phyloP scores from a whole-genome alignment of 2,113 vertebrate genomes.

The Sylvietta virens region DNA sequence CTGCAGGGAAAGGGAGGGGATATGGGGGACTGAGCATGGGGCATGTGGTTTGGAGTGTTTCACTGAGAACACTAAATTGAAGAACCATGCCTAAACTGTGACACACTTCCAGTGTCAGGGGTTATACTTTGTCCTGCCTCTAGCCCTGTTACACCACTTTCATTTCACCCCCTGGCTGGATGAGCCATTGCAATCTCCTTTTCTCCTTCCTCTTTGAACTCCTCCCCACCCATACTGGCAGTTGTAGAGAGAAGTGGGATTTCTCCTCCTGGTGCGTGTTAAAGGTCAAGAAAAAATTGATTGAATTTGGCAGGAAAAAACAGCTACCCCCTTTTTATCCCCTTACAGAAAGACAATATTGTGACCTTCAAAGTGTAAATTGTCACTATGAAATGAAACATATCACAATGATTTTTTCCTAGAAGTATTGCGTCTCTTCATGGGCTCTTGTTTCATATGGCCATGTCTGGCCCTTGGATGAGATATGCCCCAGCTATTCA shows the following conservation, averaged over 20 bases:
- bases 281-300: not conserved
- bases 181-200: not conserved
- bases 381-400: not conserved
- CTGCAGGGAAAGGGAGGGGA: not conserved
- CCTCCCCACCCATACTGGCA: not conserved
- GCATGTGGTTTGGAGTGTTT: not conserved
- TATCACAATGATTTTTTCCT: not conserved
- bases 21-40: not conserved
- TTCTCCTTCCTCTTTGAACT: not conserved
- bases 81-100: not conserved
- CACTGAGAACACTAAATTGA: not conserved
- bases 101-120: not conserved
- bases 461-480: accelerated
- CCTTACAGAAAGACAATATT: not conserved
- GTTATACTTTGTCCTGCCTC: not conserved
- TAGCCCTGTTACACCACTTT: not conserved
- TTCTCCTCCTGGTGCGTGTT: not conserved
- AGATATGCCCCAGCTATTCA: not conserved
- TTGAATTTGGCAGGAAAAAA: not conserved
- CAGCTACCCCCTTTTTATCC: not conserved
- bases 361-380: not conserved
- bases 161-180: not conserved
- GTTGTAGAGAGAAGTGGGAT: not conserved
- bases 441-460: not conserved
- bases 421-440: not conserved